phyloP scores from a whole-genome alignment of 2,888 invertebrate species.

The Epistrophella euchroma region DNA sequence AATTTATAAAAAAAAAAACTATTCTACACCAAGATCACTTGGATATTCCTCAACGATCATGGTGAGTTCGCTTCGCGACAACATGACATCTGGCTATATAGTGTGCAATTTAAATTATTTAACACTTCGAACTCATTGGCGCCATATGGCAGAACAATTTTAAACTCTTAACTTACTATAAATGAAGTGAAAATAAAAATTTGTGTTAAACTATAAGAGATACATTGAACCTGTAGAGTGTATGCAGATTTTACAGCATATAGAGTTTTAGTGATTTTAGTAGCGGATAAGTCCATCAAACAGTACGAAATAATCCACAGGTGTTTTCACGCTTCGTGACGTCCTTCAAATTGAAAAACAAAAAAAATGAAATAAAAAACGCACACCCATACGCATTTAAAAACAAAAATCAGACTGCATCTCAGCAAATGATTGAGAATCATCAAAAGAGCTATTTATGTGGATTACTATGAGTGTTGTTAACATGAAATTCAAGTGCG shows the following conservation, averaged over 20 bases:
- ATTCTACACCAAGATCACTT: conserved; percentile 7
- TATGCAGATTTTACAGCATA: not conserved
- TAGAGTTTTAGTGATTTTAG: conserved; percentile 33
- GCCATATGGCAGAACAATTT: not conserved
- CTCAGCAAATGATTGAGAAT: conserved; percentile 4
- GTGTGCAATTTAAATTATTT: conserved; percentile 5
- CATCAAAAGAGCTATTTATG: not conserved
- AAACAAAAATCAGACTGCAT: conserved; percentile 3
- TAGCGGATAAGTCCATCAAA: conserved; percentile 64
- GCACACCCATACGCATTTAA: conserved; percentile 20
- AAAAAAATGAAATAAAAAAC: not conserved
- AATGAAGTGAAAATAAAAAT: conserved; percentile 6
- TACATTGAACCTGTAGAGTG: not conserved
- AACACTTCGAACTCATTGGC: not conserved
- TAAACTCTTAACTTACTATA: not conserved
- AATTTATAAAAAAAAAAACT: not conserved
- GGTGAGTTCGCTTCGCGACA: conserved; percentile 59
- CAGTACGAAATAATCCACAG: conserved; percentile 27
- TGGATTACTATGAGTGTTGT: conserved; percentile 7
- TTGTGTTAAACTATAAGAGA: conserved; percentile 12
- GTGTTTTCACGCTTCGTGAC: conserved; percentile 63
- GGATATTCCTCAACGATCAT: conserved; percentile 49
- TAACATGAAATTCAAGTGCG: conserved; percentile 14
- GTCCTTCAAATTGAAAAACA: conserved; percentile 29
- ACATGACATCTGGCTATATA: not conserved